phyloP scores from a whole-genome alignment of 2,888 invertebrate species.

The Drosophila rubida region DNA sequence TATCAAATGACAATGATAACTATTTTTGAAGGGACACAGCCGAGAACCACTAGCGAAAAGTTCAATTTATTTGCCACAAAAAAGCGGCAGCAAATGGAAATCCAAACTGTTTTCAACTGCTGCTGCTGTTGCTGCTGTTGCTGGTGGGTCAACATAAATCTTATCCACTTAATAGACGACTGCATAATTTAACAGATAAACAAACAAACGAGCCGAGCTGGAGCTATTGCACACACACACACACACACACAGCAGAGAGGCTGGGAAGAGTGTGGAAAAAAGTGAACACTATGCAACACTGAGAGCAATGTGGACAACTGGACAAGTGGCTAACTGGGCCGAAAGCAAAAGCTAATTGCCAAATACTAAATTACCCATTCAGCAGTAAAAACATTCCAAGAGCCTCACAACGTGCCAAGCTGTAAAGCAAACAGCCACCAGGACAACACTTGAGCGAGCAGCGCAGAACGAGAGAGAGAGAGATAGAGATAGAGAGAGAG shows the following conservation, averaged over 20 bases:
- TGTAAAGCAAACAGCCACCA: slow-evolving; percentile 55
- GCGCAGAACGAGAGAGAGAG: neutral
- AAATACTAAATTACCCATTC: slow-evolving; percentile 81
- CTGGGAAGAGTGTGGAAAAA: slow-evolving; percentile 16
- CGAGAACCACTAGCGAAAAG: slow-evolving; percentile 2
- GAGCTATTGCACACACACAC: slow-evolving; percentile 45
- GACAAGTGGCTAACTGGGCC: slow-evolving; percentile 50
- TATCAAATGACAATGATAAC: slow-evolving; percentile 25
- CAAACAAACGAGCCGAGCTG: slow-evolving; percentile 65
- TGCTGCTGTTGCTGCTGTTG: slow-evolving; percentile 8
- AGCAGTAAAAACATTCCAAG: slow-evolving; percentile 78
- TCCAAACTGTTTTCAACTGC: slow-evolving; percentile 33
- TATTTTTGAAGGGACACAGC: neutral
- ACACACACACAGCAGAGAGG: slow-evolving; percentile 13
- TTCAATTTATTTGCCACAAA: slow-evolving; percentile 12
- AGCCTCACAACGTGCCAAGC: slow-evolving; percentile 60
- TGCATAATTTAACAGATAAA: slow-evolving; percentile 81
- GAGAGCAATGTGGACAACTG: slow-evolving; percentile 30
- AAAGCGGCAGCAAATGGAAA: slow-evolving; percentile 32
- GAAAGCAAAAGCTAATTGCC: slow-evolving; percentile 81
- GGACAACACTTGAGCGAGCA: slow-evolving; percentile 35
- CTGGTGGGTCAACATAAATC: slow-evolving; percentile 70
- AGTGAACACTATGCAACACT: slow-evolving; percentile 33
- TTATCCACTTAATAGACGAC: slow-evolving; percentile 79
- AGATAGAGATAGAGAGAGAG: neutral